Evolutionary conservation across 2,797 vertebrate genomes (phyloP).

Genomic region (Gastrophryne carolinensis): DNA sequence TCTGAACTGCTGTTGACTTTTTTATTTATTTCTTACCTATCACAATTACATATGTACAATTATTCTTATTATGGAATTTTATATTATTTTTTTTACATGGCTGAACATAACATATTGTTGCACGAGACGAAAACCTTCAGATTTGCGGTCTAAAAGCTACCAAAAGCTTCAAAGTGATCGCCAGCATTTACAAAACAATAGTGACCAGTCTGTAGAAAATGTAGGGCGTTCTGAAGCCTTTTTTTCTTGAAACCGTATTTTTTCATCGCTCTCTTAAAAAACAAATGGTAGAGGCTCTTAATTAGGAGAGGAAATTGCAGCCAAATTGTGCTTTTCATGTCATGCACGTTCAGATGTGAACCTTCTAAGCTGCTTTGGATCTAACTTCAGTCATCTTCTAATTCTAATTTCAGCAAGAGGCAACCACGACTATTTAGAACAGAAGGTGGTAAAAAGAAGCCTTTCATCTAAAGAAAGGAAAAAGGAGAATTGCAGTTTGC

Average conservation of each 20-base stretch:
- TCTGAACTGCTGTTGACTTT: too few species aligned
- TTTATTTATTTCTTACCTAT: too few species aligned
- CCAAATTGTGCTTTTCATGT: slow-evolving; percentile 50
- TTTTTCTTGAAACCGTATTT: slow-evolving; percentile 14
- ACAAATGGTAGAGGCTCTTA: slow-evolving; percentile 47
- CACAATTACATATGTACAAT: too few species aligned
- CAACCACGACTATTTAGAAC: slow-evolving; percentile 37
- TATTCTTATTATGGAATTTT: too few species aligned
- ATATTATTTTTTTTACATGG: too few species aligned
- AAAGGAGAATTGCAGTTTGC: slow-evolving; percentile 23
- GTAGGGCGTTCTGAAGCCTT: slow-evolving; percentile 6
- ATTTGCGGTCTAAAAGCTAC: slow-evolving; percentile 6
- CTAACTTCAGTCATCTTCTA: slow-evolving; percentile 42
- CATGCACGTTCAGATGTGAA: slow-evolving; percentile 37
- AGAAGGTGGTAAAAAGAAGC: slow-evolving; percentile 46
- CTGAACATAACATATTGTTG: too few species aligned
- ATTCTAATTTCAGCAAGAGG: slow-evolving; percentile 48
- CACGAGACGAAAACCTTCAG: slow-evolving; percentile 7
- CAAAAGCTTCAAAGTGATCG: slow-evolving; percentile 41
- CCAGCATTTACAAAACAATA: slow-evolving; percentile 35
- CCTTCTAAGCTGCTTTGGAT: slow-evolving; percentile 33
- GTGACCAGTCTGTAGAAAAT: slow-evolving; percentile 36
- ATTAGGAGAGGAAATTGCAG: slow-evolving; percentile 49
- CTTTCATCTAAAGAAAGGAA: slow-evolving; percentile 38
- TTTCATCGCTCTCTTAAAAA: slow-evolving; percentile 45